phyloP scores from a whole-genome alignment of 1,140 invertebrate genomes.

The Danaus plexippus region DNA sequence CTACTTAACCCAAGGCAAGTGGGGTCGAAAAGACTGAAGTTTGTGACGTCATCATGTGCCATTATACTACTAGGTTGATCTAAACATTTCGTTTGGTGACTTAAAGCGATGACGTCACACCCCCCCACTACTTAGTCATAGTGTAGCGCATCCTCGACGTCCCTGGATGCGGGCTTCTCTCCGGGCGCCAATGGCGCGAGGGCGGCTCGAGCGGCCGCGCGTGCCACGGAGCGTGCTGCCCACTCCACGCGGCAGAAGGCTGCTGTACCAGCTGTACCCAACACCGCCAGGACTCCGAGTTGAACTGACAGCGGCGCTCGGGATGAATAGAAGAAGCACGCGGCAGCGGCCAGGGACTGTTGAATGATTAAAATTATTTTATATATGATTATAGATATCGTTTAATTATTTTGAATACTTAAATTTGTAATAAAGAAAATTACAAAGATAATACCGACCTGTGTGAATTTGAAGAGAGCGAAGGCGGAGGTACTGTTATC shows the following conservation, averaged over 20 bases:
- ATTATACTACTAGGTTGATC: no score
- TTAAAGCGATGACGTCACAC: neutral
- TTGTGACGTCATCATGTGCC: no score
- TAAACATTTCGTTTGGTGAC: neutral
- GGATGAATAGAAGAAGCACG: slow-evolving; percentile 91
- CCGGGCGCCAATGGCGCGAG: slow-evolving; percentile 34
- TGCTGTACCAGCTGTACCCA: slow-evolving; percentile 82
- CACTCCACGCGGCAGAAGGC: slow-evolving; percentile 88
- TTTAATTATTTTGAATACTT: neutral
- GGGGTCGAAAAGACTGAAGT: no score
- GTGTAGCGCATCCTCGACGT: slow-evolving; percentile 52
- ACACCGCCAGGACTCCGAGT: slow-evolving; percentile 81
- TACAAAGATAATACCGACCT: slow-evolving; percentile 71
- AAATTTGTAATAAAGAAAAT: no score
- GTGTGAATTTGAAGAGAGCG: slow-evolving; percentile 95
- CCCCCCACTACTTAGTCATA: slow-evolving; percentile 42
- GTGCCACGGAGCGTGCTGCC: slow-evolving; percentile 12
- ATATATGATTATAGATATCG: no score
- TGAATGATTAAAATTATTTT: neutral
- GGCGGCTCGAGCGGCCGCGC: slow-evolving; percentile 32
- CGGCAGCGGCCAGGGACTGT: slow-evolving; percentile 91
- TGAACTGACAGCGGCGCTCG: slow-evolving; percentile 84
- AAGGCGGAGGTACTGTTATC: slow-evolving; percentile 93
- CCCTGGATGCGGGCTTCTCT: slow-evolving; percentile 38
- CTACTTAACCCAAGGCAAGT: no score